A percentile compares a stretch with the other conserved stretches of the same genome.
Conservation (phyloP, 2,797 vertebrate species). For the Podargus strigoides region DNA sequence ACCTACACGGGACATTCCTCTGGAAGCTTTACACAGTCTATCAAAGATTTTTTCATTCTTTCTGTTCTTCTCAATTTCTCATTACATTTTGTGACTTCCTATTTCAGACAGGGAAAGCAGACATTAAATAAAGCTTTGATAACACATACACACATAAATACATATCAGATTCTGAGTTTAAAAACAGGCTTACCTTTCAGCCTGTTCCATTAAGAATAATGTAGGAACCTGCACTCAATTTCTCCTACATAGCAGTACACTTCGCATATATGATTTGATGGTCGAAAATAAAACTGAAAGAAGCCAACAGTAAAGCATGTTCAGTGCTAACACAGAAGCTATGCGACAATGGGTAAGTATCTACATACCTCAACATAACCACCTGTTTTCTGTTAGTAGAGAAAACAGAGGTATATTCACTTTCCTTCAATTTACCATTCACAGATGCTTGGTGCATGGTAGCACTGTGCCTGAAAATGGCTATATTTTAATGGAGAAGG, state of each 20-base stretch:
- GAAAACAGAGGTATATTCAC: background rate
- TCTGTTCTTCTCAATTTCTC: background rate
- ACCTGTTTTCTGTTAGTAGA: background rate
- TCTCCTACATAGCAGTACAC: background rate
- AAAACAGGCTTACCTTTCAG: slow-evolving; percentile 40
- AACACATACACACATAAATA: slow-evolving; percentile 11
- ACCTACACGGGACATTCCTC: background rate
- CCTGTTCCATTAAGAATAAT: slow-evolving; percentile 63
- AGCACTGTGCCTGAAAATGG: background rate
- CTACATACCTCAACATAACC: background rate
- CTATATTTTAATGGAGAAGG: background rate
- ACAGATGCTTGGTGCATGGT: background rate
- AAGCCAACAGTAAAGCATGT: background rate
- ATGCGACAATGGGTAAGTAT: background rate
- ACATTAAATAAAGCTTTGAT: background rate
- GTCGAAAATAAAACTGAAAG: background rate
- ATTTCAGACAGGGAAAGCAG: background rate
- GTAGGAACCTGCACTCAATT: slow-evolving; percentile 6
- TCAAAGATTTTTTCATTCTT: background rate
- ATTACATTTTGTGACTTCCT: background rate
- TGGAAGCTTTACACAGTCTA: background rate
- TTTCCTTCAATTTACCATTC: background rate
- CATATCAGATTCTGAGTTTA: slow-evolving; percentile 25
- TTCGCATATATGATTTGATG: background rate
- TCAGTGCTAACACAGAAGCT: background rate